phyloP scores from a whole-genome alignment of 1,140 invertebrate species.

The Dinothrombium tinctorium region DNA sequence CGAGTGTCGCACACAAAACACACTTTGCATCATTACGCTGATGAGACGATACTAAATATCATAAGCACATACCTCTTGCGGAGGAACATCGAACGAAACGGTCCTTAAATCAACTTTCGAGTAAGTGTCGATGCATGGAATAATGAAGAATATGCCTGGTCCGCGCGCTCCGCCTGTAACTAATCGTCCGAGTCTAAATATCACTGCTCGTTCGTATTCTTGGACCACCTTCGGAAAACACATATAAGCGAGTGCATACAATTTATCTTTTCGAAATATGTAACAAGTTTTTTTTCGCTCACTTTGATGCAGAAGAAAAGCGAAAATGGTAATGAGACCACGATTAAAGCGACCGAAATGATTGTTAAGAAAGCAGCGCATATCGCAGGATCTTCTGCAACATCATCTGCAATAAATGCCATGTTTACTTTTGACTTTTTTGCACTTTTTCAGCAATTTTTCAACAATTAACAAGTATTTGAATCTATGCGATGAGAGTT shows the following conservation, averaged over 20 bases:
- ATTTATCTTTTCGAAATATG: too few species aligned
- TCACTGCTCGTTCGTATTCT: slow-evolving; percentile 73
- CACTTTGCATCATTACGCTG: too few species aligned
- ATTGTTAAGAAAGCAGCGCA: slow-evolving; percentile 17
- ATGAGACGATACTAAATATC: too few species aligned
- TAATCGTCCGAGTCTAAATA: slow-evolving; percentile 60
- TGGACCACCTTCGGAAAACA: slow-evolving; percentile 83
- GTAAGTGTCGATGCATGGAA: slow-evolving; percentile 30
- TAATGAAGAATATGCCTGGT: slow-evolving; percentile 27
- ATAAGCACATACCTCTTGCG: slow-evolving; percentile 23
- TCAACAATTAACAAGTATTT: too few species aligned
- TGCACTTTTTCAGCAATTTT: too few species aligned
- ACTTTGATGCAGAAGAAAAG: too few species aligned
- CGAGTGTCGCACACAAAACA: too few species aligned
- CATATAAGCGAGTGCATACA: too few species aligned
- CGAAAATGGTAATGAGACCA: slow-evolving; percentile 17
- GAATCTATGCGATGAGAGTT: too few species aligned
- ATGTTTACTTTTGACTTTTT: too few species aligned
- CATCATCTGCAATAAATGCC: too few species aligned
- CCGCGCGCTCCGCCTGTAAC: slow-evolving; percentile 67
- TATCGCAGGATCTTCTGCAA: slow-evolving; percentile 17
- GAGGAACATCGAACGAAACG: slow-evolving; percentile 33
- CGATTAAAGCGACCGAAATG: slow-evolving; percentile 14
- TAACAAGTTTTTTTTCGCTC: too few species aligned
- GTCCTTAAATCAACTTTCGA: slow-evolving; percentile 30